phyloP scores from a whole-genome alignment of 2,797 vertebrate species.

The Champsocephalus esox region DNA sequence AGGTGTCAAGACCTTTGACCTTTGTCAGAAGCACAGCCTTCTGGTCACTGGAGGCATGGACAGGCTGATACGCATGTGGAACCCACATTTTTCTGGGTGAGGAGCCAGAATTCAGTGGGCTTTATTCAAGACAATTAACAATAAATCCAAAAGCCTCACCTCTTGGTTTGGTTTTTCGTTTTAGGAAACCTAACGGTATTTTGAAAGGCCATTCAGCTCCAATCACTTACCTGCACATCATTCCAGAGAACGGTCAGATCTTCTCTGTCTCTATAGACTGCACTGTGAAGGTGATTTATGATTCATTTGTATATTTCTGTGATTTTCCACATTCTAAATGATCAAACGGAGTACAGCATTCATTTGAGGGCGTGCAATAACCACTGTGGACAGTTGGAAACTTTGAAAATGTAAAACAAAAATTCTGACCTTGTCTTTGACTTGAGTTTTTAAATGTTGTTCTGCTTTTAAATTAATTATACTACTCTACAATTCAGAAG shows the following conservation, averaged over 20 bases:
- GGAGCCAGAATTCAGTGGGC: not conserved
- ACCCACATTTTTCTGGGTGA: conserved; percentile 80
- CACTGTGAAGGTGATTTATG: conserved; percentile 77
- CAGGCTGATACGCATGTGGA: conserved; percentile 83
- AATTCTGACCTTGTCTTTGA: too few relatives aligned
- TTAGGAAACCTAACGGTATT: conserved; percentile 80
- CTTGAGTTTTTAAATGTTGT: not conserved
- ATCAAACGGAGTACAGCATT: not conserved
- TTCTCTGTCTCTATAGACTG: conserved; percentile 81
- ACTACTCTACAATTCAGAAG: too few relatives aligned
- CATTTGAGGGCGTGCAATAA: not conserved
- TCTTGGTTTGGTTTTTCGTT: conserved; percentile 33
- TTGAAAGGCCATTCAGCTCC: conserved; percentile 83
- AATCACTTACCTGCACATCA: conserved; percentile 74
- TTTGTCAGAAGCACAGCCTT: conserved; percentile 79
- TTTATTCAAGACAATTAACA: not conserved
- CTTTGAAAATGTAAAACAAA: too few relatives aligned
- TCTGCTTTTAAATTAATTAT: too few relatives aligned
- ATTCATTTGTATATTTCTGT: not conserved
- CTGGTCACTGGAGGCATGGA: conserved; percentile 85
- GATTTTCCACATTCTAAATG: not conserved
- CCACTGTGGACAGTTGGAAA: not conserved
- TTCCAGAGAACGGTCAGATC: conserved; percentile 82
- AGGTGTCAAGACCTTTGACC: conserved; percentile 83
- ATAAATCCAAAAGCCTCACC: not conserved